Base-by-base conservation (phyloP, 2,797 vertebrate genomes). In the Eulemur albifrons region DNA sequence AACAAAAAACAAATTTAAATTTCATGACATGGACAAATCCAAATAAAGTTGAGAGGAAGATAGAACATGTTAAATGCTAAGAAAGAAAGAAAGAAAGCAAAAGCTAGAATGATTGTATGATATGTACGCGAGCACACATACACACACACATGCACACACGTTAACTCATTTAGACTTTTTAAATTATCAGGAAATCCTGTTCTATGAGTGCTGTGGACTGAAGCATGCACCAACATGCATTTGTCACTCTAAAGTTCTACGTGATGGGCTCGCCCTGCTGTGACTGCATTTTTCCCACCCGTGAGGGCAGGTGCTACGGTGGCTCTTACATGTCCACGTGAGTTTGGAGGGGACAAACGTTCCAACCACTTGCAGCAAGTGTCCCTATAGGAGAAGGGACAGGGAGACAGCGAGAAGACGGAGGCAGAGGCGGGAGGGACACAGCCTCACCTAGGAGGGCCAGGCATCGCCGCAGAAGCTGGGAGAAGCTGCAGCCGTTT, bases 391-490 rank as follows among this genome's bases (percentile, higher is more conserved):
- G 38, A 35, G 21, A 67, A 23, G 65, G 38, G 50, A 57, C 23
- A 35, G n/a, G 15, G 63, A 59, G 18, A 43, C 23, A 45, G 15
- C 2, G 1, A 32, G 23, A 14, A 45, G 52, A 38, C 4, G 5
- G 54, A 52, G 27, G 45, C 54, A 40, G 43, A 75, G 40, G 40
- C 17, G 0, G 11, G 5, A 1, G 13, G 2, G 18, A 15, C 3
- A 1, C 4, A 48, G 32, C 23, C 20, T 1, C 18, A 20, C 4
- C 43, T 1, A 25, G 21, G 76, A 57, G 25, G 0, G 2, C 30
- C 38, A 57, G 48, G 54, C 1, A 4, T 9, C 6, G 54, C 59
- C 80, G 15, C 38, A n/a, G 59, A 9, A 4, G 59, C 40, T 2
- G 35, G 54, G 3, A 25, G 13, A 13, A n/a, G 18, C 27, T 9